phyloP scores from a whole-genome alignment of 2,888 invertebrate species.

The Oscheius myriophilus region DNA sequence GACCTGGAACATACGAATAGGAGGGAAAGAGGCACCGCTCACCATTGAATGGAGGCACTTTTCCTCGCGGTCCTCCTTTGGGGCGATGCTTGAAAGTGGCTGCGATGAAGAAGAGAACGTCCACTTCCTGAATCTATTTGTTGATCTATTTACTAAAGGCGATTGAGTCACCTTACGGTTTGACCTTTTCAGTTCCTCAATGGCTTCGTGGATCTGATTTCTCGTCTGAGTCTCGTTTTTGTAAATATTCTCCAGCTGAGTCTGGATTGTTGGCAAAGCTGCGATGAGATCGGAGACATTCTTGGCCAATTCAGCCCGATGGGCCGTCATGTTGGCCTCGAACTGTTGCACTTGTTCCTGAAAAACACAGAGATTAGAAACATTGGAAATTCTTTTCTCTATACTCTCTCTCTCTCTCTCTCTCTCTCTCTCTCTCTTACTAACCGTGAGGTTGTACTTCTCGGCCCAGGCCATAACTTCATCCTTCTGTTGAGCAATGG shows the following conservation, averaged over 20 bases:
- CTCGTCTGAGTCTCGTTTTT: slow-evolving; percentile 35
- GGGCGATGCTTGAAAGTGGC: slow-evolving; percentile 1
- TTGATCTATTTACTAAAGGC: too few relatives aligned
- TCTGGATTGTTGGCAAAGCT: slow-evolving; percentile 34
- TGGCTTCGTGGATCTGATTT: slow-evolving; percentile 33
- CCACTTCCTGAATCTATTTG: slow-evolving; percentile 1
- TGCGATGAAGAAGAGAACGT: slow-evolving; percentile 7
- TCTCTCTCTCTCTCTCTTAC: background rate
- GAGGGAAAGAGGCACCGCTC: too few relatives aligned
- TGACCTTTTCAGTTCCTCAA: slow-evolving; percentile 34
- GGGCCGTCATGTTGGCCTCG: slow-evolving; percentile 19
- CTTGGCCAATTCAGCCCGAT: slow-evolving; percentile 35
- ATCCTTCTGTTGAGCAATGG: slow-evolving; percentile 12
- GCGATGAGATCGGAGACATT: slow-evolving; percentile 37
- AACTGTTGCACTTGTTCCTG: slow-evolving; percentile 40
- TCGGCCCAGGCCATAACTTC: slow-evolving; percentile 20
- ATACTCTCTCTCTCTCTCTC: too few relatives aligned
- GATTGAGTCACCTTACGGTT: slow-evolving; percentile 27
- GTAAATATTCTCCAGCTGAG: slow-evolving; percentile 36
- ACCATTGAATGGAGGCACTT: too few relatives aligned
- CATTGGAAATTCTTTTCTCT: too few relatives aligned
- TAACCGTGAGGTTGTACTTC: slow-evolving; percentile 18
- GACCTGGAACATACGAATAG: too few relatives aligned
- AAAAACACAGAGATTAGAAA: slow-evolving; percentile 8
- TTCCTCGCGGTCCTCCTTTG: background rate